Evolutionary conservation across 2,797 vertebrate species (phyloP).

Genomic region (Morelia viridis): DNA sequence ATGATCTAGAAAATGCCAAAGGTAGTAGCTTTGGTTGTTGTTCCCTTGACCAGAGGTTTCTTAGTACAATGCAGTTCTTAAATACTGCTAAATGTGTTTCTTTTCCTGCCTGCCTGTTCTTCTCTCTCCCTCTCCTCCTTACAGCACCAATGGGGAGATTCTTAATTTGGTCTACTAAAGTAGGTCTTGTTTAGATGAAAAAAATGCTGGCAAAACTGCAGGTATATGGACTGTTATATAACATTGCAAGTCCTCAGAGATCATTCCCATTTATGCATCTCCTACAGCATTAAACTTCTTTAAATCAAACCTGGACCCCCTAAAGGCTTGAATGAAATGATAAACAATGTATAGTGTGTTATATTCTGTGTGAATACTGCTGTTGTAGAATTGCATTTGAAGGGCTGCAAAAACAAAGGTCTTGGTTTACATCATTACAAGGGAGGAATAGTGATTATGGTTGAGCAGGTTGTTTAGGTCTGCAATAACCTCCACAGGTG

Average conservation of each 20-base stretch:
- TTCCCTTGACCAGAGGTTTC: neutral
- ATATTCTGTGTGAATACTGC: neutral
- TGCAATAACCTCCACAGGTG: constrained; percentile 32
- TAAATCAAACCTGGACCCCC: neutral
- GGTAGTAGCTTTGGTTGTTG: neutral
- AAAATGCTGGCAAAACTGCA: neutral
- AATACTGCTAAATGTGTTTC: neutral
- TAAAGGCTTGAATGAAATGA: neutral
- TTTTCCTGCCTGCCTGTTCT: neutral
- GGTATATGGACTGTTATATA: neutral
- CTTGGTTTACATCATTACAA: constrained; percentile 11
- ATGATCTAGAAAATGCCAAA: neutral
- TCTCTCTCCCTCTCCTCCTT: neutral
- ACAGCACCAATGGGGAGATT: neutral
- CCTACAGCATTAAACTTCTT: neutral
- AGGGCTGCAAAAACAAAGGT: constrained; percentile 1
- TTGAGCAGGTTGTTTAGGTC: constrained; percentile 27
- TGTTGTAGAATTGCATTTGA: neutral
- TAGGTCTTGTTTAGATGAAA: neutral
- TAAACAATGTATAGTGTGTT: neutral
- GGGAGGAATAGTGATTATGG: neutral
- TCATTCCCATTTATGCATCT: neutral
- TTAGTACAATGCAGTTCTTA: neutral
- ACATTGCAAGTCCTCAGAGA: neutral
- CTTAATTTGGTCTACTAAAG: neutral